Base-by-base conservation (phyloP, 2,797 vertebrate genomes). In the Podargus strigoides region DNA sequence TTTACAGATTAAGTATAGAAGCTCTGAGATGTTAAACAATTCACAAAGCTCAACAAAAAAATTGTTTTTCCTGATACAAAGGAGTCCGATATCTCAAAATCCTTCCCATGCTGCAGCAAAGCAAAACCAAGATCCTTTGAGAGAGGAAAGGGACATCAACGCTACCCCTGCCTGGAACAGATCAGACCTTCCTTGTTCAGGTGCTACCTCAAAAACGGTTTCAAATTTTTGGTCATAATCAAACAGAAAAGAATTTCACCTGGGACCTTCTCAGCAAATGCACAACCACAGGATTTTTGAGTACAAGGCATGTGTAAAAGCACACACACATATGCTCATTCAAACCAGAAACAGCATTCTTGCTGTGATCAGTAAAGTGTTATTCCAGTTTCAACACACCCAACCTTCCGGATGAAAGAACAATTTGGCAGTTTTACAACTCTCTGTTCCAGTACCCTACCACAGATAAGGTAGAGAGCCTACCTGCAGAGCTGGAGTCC, bases 261-360 rank as follows among this genome's bases (percentile, higher is more conserved):
- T 11, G 22, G 11, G 20, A 73, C 27, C 9, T 21, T 39, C 81
- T 66, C 49, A 53, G 49, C 22, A 46, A 66, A 70, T 12, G 37
- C n/a, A 19, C 55, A 85, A 4, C 8, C 53, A 52, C 24, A 58
- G 27, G 28, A 36, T 53, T 82, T 75, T 23, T 46, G 24, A 66
- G 36, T 30, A 10, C 7, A 74, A 63, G 44, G n/a, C 27, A 30
- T 0, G 1, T 36, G 14, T 44, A 50, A 58, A 50, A 53, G 53
- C 26, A 23, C 41, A 73, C 39, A 81, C 20, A 14, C 0, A 0
- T n/a, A n/a, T n/a, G n/a, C 24, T 37, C n/a, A 30, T 55, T 63
- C 39, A 42, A 37, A 41, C 9, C 42, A 86, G 79, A 62, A 78
- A 27, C 0, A 0, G 8, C 0, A 0, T 27, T 80, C 64, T 62